Base-by-base conservation (phyloP, 2,888 invertebrate species). In the Pristionchus maxplancki region DNA sequence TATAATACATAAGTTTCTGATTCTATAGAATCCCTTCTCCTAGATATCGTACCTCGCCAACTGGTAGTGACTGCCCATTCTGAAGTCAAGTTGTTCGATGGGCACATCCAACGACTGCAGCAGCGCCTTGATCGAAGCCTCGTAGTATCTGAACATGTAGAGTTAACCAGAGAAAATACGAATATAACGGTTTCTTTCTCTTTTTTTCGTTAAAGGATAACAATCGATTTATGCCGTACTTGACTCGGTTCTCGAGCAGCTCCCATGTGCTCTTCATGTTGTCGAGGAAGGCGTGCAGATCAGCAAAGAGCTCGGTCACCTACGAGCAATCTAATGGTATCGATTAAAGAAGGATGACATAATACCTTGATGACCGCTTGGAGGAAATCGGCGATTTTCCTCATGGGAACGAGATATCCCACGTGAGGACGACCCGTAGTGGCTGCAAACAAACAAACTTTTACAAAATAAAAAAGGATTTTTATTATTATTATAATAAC, bases 191-290 rank as follows among this genome's bases (percentile, higher is more conserved):
- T n/a, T n/a, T n/a, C n/a, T n/a, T n/a, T n/a, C n/a, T n/a, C n/a
- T n/a, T n/a, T n/a, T n/a, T n/a, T n/a, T n/a, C n/a, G n/a, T n/a
- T 31, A 3, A 11, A 67, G 9, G 40, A n/a, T n/a, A n/a, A n/a
- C n/a, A n/a, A n/a, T n/a, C n/a, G n/a, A n/a, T n/a, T n/a, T n/a
- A n/a, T n/a, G 28, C 48, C 97, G 95, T 99, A 86, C 87, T 97
- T 96, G 53, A 97, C 97, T 89, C 99, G 96, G n/a, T 97, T 96
- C 74, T 96, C 96, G 74, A 99, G 95, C 28, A 99, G 95, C 53
- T 97, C 97, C 99, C 99, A 99, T 0, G 99, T 98, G 8, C 99
- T 98, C 96, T 99, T 99, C 98, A 99, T 98, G 95, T 99, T 99
- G 95, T 99, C 99, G 93, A 99, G 96, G 95, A 98, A 99, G 74